Percentiles rank a stretch among this genome's conserved stretches.
phyloP scores from a whole-genome alignment of 1,140 invertebrate species.

The Drosophila malerkotliana region DNA sequence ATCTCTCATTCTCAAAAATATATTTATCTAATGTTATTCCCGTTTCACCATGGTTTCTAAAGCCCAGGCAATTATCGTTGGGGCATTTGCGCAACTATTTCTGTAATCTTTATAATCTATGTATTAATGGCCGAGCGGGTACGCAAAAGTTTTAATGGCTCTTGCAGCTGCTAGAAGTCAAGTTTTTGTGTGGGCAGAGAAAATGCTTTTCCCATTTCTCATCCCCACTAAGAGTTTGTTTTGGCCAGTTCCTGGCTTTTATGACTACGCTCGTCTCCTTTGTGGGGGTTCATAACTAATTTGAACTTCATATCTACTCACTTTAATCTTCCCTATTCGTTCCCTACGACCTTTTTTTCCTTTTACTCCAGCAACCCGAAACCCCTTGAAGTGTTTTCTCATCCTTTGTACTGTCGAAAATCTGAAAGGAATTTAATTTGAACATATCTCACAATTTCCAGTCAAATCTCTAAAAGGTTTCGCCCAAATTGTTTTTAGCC shows the following conservation, averaged over 20 bases:
- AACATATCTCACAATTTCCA: slow-evolving; percentile 61
- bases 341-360: slow-evolving; percentile 28
- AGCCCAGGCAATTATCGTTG: slow-evolving; percentile 63
- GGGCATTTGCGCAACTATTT: slow-evolving; percentile 70
- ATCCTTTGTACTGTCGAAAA: slow-evolving; percentile 23
- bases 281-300: slow-evolving; percentile 77
- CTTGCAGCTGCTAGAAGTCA: slow-evolving; percentile 73
- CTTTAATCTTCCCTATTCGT: slow-evolving; percentile 57
- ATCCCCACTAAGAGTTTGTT: slow-evolving; percentile 45
- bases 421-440: slow-evolving; percentile 60
- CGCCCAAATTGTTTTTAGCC: slow-evolving; percentile 22
- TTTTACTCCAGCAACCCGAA: slow-evolving; percentile 24
- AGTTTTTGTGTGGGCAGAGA: slow-evolving; percentile 32
- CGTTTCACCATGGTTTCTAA: background rate
- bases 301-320: slow-evolving; percentile 71
- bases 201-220: slow-evolving; percentile 52
- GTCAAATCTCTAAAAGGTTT: slow-evolving; percentile 38
- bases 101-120: slow-evolving; percentile 74
- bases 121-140: slow-evolving; percentile 63
- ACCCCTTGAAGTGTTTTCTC: slow-evolving; percentile 8
- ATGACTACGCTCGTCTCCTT: slow-evolving; percentile 45
- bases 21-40: background rate
- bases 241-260: slow-evolving; percentile 43
- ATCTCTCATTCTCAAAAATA: background rate
- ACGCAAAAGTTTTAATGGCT: slow-evolving; percentile 76